phyloP scores from a whole-genome alignment of 2,797 vertebrate species.

The Argya squamiceps region DNA sequence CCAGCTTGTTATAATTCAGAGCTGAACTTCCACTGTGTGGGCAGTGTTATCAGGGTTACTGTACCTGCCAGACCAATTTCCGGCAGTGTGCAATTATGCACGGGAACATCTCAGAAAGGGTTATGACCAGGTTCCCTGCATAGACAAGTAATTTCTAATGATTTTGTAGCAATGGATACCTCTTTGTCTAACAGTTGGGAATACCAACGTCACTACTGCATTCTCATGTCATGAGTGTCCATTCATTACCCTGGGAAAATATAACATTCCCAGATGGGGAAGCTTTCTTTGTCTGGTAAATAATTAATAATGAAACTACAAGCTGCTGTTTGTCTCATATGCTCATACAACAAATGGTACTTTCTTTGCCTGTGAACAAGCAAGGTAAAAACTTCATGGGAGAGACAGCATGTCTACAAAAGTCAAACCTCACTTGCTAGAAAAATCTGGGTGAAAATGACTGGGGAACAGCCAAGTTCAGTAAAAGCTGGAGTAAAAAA shows the following conservation, averaged over 20 bases:
- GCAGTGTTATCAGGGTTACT: not conserved
- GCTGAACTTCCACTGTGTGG: not conserved
- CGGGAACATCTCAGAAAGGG: not conserved
- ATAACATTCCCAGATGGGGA: not conserved
- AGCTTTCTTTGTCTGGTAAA: conserved; percentile 29
- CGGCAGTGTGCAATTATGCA: not conserved
- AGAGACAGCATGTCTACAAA: not conserved
- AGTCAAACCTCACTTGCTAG: not conserved
- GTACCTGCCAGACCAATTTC: not conserved
- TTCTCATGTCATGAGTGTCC: not conserved
- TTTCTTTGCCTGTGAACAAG: not conserved
- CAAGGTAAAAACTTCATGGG: not conserved
- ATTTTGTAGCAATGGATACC: not conserved
- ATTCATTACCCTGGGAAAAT: conserved; percentile 18
- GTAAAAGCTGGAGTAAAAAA: not conserved
- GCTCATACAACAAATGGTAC: not conserved
- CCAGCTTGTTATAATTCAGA: not conserved
- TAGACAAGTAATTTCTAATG: not conserved
- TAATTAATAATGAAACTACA: conserved; percentile 38
- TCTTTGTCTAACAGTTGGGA: not conserved
- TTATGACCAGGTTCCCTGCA: not conserved
- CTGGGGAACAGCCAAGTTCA: not conserved
- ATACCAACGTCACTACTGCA: not conserved
- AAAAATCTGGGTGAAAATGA: not conserved
- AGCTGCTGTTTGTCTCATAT: not conserved